Evolutionary conservation across 2,888 invertebrate species (phyloP), one percentile per base, ranked within the genome.

Genomic region (Syritta pipiens): DNA sequence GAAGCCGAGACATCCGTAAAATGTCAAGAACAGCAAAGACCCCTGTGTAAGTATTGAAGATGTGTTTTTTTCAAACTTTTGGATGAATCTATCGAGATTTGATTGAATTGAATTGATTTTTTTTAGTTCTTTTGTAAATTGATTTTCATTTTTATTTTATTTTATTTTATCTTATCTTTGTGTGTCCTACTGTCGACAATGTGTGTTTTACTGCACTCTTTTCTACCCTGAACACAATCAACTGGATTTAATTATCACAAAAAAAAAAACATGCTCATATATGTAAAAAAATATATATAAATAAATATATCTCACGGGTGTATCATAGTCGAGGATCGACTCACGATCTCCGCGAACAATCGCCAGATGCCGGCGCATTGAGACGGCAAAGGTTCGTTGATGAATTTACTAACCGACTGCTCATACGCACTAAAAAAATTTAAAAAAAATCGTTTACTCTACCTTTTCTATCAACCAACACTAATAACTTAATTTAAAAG

Each of bases 341-440:
- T 90, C 93, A 93, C 90, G 94, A 94, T 88, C 90, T 94, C 84
- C 90, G 92, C 84, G 94, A 94, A 84, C 91, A 92, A 83, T 94
- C 94, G 84, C 94, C 94, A 82, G 94, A 94, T 88, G 92, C 92
- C 87, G 90, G 92, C 84, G 90, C 91, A 84, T 90, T 90, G 87
- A 92, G 94, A 89, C 93, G 93, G 86, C 94, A 93, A 92, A 94
- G 94, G 94, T 94, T 92, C 90, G 94, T 91, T 83, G 83, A 83
- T 46, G 12, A 63, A 55, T 49, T 42, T 67, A 72, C 65, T 77
- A 72, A 76, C 53, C 59, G 63, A 72, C 65, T 72, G 59, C 42
- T 42, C 53, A 60, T 65, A 28, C 51, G 24, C 63, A 55, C 49
- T 57, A 40, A 71, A 46, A 35, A 62, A 65, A 62, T 67, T n/a